Conservation (phyloP, 2,888 invertebrate species). For the Plusia festucae region DNA sequence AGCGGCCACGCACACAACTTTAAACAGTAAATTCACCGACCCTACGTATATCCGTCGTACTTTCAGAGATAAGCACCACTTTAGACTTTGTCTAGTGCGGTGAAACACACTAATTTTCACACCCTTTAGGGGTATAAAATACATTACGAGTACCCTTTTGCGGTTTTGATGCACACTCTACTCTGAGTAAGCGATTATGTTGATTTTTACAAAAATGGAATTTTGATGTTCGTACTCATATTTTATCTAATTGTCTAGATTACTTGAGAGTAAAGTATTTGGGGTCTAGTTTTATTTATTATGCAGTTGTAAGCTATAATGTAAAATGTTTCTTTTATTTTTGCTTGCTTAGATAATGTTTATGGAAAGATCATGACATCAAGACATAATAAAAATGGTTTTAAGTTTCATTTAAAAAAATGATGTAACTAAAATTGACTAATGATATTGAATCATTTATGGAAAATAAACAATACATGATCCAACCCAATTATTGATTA, state of each 20-base stretch:
- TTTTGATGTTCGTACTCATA: constrained; percentile 20
- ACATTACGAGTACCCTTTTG: constrained; percentile 49
- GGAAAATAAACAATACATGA: too few species aligned
- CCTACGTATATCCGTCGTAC: constrained; percentile 47
- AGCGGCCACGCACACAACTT: constrained; percentile 27
- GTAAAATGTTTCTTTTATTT: background rate
- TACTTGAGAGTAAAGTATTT: background rate
- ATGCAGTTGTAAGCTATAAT: too few species aligned
- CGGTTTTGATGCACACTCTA: constrained; percentile 46
- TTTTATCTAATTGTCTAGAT: constrained; percentile 7
- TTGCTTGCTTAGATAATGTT: background rate
- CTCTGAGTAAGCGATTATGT: constrained; percentile 45
- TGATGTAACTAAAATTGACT: too few species aligned
- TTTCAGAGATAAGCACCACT: constrained; percentile 68
- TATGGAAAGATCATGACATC: too few species aligned
- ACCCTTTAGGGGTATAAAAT: constrained; percentile 63
- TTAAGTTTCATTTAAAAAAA: too few species aligned
- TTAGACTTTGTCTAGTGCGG: constrained; percentile 68
- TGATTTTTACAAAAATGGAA: constrained; percentile 28
- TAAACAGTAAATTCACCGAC: constrained; percentile 43
- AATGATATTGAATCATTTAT: too few species aligned
- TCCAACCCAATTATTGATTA: too few species aligned
- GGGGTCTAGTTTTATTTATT: background rate
- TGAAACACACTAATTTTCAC: constrained; percentile 73
- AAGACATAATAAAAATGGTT: too few species aligned